A percentile compares a stretch with the other conserved stretches of the same genome.
phyloP scores from a whole-genome alignment of 2,888 invertebrate species.

The Dusona sp. region DNA sequence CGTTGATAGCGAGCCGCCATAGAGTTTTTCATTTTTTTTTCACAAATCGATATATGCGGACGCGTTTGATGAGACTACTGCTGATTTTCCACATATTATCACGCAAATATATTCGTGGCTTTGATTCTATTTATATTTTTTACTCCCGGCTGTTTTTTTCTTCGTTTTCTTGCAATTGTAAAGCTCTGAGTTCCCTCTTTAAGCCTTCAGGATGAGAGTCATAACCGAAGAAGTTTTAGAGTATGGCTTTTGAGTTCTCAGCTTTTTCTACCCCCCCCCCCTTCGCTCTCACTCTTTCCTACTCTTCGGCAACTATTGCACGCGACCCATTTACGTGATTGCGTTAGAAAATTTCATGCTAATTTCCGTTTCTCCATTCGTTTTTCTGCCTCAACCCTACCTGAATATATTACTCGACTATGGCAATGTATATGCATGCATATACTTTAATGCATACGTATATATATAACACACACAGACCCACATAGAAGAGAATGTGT shows the following conservation, averaged over 20 bases:
- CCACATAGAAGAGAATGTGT: slow-evolving; percentile 13
- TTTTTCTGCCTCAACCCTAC: slow-evolving; percentile 5
- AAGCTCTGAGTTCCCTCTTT: not conserved
- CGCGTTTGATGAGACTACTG: not conserved
- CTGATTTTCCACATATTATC: not conserved
- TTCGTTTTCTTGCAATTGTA: not conserved
- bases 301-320: slow-evolving; percentile 34
- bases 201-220: not conserved
- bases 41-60: not conserved
- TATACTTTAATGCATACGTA: not conserved
- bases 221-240: not conserved
- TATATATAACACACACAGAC: not conserved
- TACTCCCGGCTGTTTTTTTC: not conserved
- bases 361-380: slow-evolving; percentile 46
- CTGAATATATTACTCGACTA: slow-evolving; percentile 25
- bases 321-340: slow-evolving; percentile 63
- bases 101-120: not conserved
- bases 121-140: not conserved
- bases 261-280: not conserved
- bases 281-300: not conserved
- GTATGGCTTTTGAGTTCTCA: not conserved
- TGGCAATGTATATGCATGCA: not conserved
- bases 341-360: slow-evolving; percentile 62
- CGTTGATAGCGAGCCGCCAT: too few relatives aligned
- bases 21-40: not conserved